Evolutionary conservation across 2,113 vertebrate species (phyloP).

Genomic region (Opisthocomus hoazin): DNA sequence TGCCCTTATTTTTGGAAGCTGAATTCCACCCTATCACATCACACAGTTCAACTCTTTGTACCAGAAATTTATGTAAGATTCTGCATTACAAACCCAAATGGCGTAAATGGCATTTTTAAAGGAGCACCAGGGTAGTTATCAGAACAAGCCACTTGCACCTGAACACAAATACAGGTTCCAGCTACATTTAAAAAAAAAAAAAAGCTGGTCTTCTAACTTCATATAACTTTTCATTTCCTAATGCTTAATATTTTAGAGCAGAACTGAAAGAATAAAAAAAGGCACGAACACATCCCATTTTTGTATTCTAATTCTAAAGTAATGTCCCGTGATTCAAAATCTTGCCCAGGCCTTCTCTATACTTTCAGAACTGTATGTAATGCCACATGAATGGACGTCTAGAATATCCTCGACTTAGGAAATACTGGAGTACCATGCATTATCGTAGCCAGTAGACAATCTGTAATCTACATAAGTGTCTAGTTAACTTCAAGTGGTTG

Average conservation of each 20-base stretch:
- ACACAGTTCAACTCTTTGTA: not conserved
- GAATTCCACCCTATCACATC: not conserved
- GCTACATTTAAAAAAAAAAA: not conserved
- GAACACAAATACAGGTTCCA: not conserved
- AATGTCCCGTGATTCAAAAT: not conserved
- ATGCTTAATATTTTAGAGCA: not conserved
- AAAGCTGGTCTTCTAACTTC: not conserved
- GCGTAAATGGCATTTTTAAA: not conserved
- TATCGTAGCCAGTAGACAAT: not conserved
- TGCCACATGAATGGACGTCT: not conserved
- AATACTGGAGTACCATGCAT: not conserved
- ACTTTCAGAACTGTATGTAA: not conserved
- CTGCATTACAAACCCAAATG: not conserved
- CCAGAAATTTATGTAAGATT: not conserved
- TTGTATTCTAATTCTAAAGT: not conserved
- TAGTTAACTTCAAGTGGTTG: not conserved
- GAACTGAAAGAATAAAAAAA: not conserved
- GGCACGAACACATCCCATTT: not conserved
- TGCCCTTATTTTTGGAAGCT: not conserved
- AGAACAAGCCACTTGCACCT: not conserved
- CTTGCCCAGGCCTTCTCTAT: not conserved
- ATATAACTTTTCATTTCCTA: not conserved
- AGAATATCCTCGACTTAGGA: not conserved
- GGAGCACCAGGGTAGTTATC: not conserved
- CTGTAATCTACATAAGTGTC: not conserved